Evolutionary conservation across 1,140 invertebrate genomes (phyloP), one percentile per base, ranked within the genome.

Genomic region (Zaprionus taronus): DNA sequence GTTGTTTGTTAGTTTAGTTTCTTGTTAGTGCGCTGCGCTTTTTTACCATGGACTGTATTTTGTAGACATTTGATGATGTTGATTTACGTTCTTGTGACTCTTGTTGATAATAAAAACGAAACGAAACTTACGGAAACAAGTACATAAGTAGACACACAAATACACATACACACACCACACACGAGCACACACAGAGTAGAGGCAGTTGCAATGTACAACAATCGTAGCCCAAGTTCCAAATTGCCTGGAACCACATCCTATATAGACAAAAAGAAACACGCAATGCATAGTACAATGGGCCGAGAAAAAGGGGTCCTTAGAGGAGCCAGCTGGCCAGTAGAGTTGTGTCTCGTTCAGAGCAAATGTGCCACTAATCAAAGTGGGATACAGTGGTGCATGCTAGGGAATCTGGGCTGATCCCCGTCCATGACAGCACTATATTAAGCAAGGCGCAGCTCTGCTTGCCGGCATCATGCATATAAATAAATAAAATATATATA

Each of bases 21-120:
- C 62, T 77, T 89, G 84, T 90, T 87, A 71, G 74, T 79, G 41
- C 41, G 84, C 78, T 71, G 71, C 66, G 72, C 79, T 81, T 77
- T 85, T 72, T 53, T 75, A 79, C 72, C 72, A 77, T 80, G 69
- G 79, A 86, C 83, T 86, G 83, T 87, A 83, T 67, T 58, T 84
- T 83, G 82, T 81, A 72, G 85, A 86, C 64, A 81, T n/a, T n/a
- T 75, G 22, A 75, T 64, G 60, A 78, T 84, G 81, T 83, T 81
- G 63, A 85, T 66, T 77, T 87, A 70, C 76, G 82, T 84, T 90
- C 74, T 86, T 77, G 83, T 80, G 65, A 89, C 73, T 82, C 70
- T 83, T 90, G 79, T 84, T 81, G 69, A 69, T 84, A 55, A 72
- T 72, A 67, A 73, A 47, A 58, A 67, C 36, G 60, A 71, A 17